Evolutionary conservation across 2,888 invertebrate genomes (phyloP), one percentile per base, ranked within the genome.

Genomic region (Cheilosia pagana): DNA sequence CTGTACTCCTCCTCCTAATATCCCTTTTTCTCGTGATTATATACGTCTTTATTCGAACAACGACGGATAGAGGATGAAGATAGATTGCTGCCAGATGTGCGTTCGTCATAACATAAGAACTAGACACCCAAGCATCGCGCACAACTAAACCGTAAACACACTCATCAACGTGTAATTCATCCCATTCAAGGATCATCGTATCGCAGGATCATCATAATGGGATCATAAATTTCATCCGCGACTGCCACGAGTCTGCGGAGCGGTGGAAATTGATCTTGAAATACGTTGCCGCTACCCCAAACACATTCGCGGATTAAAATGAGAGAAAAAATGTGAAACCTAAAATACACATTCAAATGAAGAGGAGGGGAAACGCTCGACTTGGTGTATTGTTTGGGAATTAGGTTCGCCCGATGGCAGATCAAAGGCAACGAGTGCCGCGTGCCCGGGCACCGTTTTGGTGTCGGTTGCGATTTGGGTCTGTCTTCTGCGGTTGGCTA

Each of bases 341-440:
- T 43, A 53, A 77, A 77, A 82, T 76, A 77, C 71, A 77, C 71
- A 67, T 60, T 31, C 70, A 59, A 71, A 12, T 19, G 48, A 4
- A 48, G 19, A 21, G 48, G 48, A 12, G 14, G 12, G 16, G 16
- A 8, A 16, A 16, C 3, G 43, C n/a, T 45, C 16, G 7, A 8
- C 43, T 62, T 23, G 48, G 67, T 62, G 74, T 75, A 75, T 81
- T 74, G 79, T 50, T 60, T 67, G 60, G 74, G 55, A 81, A 74
- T 68, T 53, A 21, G 48, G 60, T 60, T 60, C 72, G 57, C 23
- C 52, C 35, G 76, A 76, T 70, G 43, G 43, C 31, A 82, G 76
- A 81, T 81, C 81, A 81, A 81, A 82, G 60, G 76, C n/a, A 77
- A 60, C 59, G 31, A 71, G 41, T 60, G 76, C 59, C 76, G 81